These are phyloP conservation scores for Aphodius sticticus DNA, from an alignment of 2,888 invertebrate genomes.

Conservation along the genomic window DNA sequence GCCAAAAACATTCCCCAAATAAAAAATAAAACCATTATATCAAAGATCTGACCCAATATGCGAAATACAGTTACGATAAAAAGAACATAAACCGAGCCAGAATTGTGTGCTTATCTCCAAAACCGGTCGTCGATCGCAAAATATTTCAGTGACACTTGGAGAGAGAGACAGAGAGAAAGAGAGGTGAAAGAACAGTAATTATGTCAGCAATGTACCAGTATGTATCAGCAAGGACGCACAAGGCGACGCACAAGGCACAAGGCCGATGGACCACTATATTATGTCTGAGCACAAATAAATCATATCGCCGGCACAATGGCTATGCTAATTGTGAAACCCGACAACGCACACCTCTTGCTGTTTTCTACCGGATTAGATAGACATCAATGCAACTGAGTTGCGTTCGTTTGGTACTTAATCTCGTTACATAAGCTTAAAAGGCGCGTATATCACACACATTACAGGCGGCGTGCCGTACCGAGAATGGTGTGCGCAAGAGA, in stretches of 20 bases:
- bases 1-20: neutral
- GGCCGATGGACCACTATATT: neutral
- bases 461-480: neutral
- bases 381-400: neutral
- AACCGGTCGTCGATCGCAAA: neutral
- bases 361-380: neutral
- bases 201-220: neutral
- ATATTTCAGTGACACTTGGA: neutral
- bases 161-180: neutral
- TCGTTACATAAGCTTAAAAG: conserved; percentile 14
- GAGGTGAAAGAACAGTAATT: neutral
- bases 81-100: neutral
- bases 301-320: conserved; percentile 15
- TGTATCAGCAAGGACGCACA: conserved; percentile 16
- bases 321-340: conserved; percentile 24
- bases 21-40: neutral
- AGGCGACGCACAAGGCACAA: too few species aligned
- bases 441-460: conserved; percentile 12
- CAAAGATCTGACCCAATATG: neutral
- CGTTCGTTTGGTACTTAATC: neutral
- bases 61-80: neutral
- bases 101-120: neutral
- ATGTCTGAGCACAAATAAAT: neutral
- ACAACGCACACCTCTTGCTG: neutral
- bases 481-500: neutral